Evolutionary conservation across 2,797 vertebrate species (phyloP).

Genomic region (Luscinia megarhynchos): DNA sequence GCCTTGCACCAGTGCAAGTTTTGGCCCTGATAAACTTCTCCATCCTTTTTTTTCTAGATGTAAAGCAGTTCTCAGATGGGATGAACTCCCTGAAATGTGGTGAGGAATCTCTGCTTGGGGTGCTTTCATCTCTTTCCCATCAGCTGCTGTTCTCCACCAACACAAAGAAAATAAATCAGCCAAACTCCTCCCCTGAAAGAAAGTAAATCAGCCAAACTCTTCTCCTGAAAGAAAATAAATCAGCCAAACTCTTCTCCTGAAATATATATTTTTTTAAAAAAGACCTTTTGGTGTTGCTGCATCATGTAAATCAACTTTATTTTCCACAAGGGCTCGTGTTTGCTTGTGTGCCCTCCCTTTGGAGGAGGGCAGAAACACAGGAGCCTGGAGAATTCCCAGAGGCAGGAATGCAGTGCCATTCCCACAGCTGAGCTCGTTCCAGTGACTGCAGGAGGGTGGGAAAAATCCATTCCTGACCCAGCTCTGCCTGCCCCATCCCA

Average conservation of each 20-base stretch:
- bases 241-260: not conserved
- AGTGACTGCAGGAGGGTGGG: not conserved
- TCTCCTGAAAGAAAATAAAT: not conserved
- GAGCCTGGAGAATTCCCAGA: not conserved
- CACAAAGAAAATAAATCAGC: not conserved
- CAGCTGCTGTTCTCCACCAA: slow-evolving; percentile 15
- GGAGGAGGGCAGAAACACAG: not conserved
- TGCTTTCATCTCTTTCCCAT: slow-evolving; percentile 40
- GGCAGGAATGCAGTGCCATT: not conserved
- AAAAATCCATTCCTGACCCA: not conserved
- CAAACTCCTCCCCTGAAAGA: not conserved
- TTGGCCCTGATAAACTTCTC: not conserved
- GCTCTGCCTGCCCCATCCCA: not conserved
- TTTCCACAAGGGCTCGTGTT: not conserved
- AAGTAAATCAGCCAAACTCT: not conserved
- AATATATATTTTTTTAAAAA: not conserved
- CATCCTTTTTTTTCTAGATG: not conserved
- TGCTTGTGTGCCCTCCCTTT: not conserved
- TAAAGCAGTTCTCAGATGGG: not conserved
- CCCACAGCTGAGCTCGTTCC: not conserved
- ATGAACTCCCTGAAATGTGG: not conserved
- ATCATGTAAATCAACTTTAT: not conserved
- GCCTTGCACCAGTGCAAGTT: not conserved
- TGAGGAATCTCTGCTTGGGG: not conserved
- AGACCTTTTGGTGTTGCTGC: not conserved